Evolutionary conservation across 2,888 invertebrate species (phyloP).

Genomic region (Lysandra bellargus): DNA sequence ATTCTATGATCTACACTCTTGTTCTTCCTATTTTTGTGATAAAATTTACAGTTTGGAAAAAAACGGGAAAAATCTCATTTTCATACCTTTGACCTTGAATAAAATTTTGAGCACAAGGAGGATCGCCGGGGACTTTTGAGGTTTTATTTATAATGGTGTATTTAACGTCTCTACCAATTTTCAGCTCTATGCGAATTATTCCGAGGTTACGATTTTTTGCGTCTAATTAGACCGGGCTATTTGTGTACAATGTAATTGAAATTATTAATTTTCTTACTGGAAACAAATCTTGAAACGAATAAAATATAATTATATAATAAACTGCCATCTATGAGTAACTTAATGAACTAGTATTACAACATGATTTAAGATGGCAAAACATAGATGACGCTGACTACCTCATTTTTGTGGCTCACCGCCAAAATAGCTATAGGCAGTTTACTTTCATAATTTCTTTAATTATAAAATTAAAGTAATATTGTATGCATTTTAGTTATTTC

Average conservation of each 20-base stretch:
- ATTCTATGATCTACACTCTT: too few relatives aligned
- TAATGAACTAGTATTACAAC: slow-evolving; percentile 2
- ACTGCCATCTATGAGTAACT: background rate
- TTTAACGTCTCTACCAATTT: too few relatives aligned
- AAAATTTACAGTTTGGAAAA: too few relatives aligned
- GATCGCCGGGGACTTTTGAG: too few relatives aligned
- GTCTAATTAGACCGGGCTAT: background rate
- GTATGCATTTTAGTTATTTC: background rate
- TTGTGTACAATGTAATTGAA: background rate
- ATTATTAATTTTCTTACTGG: background rate
- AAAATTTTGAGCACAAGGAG: too few relatives aligned
- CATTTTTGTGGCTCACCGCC: background rate
- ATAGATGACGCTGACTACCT: background rate
- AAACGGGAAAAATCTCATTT: too few relatives aligned
- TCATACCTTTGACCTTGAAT: too few relatives aligned
- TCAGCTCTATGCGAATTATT: too few relatives aligned
- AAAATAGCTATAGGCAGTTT: background rate
- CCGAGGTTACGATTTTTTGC: too few relatives aligned
- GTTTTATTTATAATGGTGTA: too few relatives aligned
- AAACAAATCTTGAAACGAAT: background rate
- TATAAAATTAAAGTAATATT: background rate
- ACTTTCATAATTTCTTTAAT: background rate
- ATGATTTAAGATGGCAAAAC: background rate
- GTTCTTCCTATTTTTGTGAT: too few relatives aligned
- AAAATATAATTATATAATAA: background rate